Base-by-base conservation (phyloP, 2,888 invertebrate genomes). In the Erannis defoliaria region DNA sequence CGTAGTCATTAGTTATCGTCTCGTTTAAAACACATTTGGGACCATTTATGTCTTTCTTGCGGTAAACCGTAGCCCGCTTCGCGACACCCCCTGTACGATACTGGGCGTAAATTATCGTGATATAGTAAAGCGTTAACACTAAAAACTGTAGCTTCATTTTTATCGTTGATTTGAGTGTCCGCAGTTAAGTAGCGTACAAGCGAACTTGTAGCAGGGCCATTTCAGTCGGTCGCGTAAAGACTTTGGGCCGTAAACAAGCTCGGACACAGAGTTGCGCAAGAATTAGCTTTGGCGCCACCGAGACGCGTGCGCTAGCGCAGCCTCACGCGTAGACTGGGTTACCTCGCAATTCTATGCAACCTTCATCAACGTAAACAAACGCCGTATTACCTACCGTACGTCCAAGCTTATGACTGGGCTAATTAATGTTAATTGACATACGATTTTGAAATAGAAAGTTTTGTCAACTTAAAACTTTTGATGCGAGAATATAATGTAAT, bases 1-100 rank as follows among this genome's bases (percentile, higher is more conserved):
- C 92, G 81, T 91, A 92, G 88, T 93, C 92, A 88, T 93, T 92
- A 87, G 90, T 91, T 88, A 92, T 89, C 84, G 92, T 93, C 88
- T 90, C 92, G 82, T 93, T 92, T 82, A 88, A 89, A 88, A 88
- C 83, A 88, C 92, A 92, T 90, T 91, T 90, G 84, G 86, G 75
- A 72, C 76, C 84, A 77, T 89, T 90, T 84, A 84, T 85, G 85
- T 87, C 88, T 89, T 88, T 90, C 86, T 87, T 90, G 81, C 80
- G 86, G 80, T 81, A 80, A 77, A 81, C 79, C 75, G 84, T 84
- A 78, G 88, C 86, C 77, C 88, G 89, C 81, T 87, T 90, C 77
- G 81, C 86, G 73, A 79, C 80, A 79, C 83, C 85, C 81, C 80
- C 86, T 80, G 85, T 80, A 80, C 79, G 85, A 79, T 84, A 78